Evolutionary conservation across 2,888 invertebrate species (phyloP), one percentile per base, ranked within the genome.

Genomic region (Seira musarum): DNA sequence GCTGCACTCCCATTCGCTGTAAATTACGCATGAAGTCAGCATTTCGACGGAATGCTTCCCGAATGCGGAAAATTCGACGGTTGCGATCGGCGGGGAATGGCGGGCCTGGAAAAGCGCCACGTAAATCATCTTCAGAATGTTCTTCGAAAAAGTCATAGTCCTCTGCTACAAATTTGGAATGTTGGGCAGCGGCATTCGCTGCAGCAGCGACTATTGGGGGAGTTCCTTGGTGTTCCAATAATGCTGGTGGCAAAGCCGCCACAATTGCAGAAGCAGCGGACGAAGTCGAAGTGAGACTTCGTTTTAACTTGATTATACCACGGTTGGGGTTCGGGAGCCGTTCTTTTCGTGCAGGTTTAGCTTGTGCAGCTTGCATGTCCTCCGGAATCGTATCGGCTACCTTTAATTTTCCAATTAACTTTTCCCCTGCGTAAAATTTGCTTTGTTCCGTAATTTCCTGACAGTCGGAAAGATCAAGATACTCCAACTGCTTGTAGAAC

Each of bases 341-440:
- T 24, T 61, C 60, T 15, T 68, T 72, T 21, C 8, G n/a, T 2
- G 15, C 1, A 0, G 35, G 64, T n/a, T 73, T 69, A 21, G 22
- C 30, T 64, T 35, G 35, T 40, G 40, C 6, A 35, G 22, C 46
- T 73, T 68, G 80, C 17, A 5, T 2, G 1, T 69, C 69, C 15
- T 25, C 24, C 24, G 60, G 64, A 3, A 65, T 21, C 13, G 40
- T 6, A 5, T 80, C 80, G n/a, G 64, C 57, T 2, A 74, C 80
- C 17, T 30, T 65, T 10, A 80, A 21, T 21, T 70, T 67, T 0
- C 77, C 63, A 10, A 64, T 57, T 10, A 85, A 24, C 57, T 85
- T 85, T 70, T 85, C 84, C 8, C 80, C 70, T 13, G 81, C 82
- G 61, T 84, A 84, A 71, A 79, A 85, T 30, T 80, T 82, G 60